Base-by-base conservation (phyloP, 2,888 invertebrate species). In the Nomada hirtipes region DNA sequence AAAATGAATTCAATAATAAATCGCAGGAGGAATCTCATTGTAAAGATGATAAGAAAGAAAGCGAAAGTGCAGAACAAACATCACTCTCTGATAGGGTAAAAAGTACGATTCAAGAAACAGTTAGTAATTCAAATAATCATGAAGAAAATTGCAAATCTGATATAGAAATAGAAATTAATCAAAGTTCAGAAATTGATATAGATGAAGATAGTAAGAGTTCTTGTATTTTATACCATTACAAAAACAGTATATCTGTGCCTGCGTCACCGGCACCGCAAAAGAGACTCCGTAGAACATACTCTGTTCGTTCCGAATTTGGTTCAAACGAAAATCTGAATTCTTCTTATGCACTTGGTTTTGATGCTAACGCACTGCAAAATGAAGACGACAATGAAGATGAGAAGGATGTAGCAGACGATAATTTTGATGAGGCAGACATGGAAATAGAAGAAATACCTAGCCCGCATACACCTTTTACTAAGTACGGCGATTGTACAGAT, bases 381-480 rank as follows among this genome's bases (percentile, higher is more conserved):
- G 91, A 91, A 10, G 90, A 90, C 10, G 90, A 91, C 87, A 94
- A 88, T 73, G 91, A 91, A n/a, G 90, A 90, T 52, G 91, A 91
- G 13, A 91, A 92, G 88, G 94, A 87, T 78, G 86, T 81, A 42
- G 86, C 94, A 67, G 94, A 94, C 42, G 94, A 95, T 80, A 91
- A 95, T 67, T 89, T 90, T 74, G 94, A 95, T 67, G 94, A 94
- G 18, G 93, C 91, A 44, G 91, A 92, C 76, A 94, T 94, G 88
- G 94, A 94, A 47, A 89, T 93, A 23, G 93, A 92, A 59, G 91
- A 91, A 61, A 89, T 91, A 50, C 89, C 89, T n/a, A 90, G 91
- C 74, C 91, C 91, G 0, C 91, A 91, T 69, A 91, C 91, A 53
- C 89, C 91, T 9, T 92, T 90, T n/a, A 78, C 81, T 52, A 91